Evolutionary conservation across 2,888 invertebrate species (phyloP).

Genomic region (Petrolisthes cinctipes): DNA sequence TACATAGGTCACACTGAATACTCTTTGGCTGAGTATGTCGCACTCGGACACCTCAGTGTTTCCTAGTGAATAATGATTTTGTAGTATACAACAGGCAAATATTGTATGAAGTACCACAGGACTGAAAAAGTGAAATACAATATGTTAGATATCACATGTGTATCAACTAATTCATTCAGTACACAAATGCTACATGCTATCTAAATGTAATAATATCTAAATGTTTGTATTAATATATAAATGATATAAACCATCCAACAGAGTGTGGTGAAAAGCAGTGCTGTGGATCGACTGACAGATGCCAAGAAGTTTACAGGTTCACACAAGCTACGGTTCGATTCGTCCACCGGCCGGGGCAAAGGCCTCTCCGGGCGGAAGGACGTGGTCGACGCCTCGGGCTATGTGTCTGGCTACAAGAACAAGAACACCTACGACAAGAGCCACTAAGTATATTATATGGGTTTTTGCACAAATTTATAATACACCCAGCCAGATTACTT

Average conservation of each 20-base stretch:
- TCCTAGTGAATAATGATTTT: too few species aligned
- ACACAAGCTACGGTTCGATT: conserved; percentile 69
- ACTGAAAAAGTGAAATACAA: neutral
- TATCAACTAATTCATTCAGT: too few species aligned
- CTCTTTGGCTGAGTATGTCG: too few species aligned
- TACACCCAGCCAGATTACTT: too few species aligned
- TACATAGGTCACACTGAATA: too few species aligned
- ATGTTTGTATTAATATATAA: neutral
- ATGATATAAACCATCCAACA: conserved; percentile 7
- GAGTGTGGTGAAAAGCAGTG: conserved; percentile 66
- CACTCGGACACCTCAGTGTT: too few species aligned
- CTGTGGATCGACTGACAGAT: conserved; percentile 70
- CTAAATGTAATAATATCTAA: too few species aligned
- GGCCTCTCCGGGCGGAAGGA: conserved; percentile 70
- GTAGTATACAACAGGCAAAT: too few species aligned
- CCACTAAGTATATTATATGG: conserved; percentile 35
- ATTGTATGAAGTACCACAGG: neutral
- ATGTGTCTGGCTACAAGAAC: conserved; percentile 70
- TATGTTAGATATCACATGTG: neutral
- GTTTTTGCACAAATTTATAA: too few species aligned
- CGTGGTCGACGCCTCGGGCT: conserved; percentile 68
- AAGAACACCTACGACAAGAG: conserved; percentile 66
- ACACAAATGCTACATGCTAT: too few species aligned
- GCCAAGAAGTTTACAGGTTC: conserved; percentile 68
- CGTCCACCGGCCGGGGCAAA: conserved; percentile 69